Percentiles rank a stretch among this genome's conserved stretches.
Conservation (phyloP, 2,797 vertebrate genomes). For the Lithobates pipiens region DNA sequence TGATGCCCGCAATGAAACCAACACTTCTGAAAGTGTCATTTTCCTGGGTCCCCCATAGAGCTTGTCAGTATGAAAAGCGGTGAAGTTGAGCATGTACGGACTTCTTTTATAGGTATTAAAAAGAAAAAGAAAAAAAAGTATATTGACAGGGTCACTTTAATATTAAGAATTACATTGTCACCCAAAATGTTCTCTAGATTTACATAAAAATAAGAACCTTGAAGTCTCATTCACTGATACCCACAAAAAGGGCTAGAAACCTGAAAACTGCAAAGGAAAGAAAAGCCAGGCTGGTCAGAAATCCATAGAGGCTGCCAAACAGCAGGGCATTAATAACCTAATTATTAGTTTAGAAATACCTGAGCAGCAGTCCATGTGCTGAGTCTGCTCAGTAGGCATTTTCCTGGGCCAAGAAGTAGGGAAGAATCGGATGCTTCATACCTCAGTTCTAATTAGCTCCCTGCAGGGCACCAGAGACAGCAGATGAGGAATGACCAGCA, state of each 20-base stretch:
- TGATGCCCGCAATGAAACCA: no score
- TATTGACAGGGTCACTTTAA: no score
- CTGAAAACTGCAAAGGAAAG: constrained; percentile 29
- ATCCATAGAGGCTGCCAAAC: constrained; percentile 60
- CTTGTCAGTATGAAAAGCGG: no score
- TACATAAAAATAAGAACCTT: not conserved
- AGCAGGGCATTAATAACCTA: constrained; percentile 73
- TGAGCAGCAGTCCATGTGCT: constrained; percentile 69
- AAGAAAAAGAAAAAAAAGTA: no score
- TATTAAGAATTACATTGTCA: no score
- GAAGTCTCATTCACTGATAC: not conserved
- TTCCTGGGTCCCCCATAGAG: no score
- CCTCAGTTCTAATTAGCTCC: constrained; percentile 77
- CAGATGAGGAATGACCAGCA: constrained; percentile 70
- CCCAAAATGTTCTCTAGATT: no score
- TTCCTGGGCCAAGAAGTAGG: constrained; percentile 68
- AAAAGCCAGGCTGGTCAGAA: constrained; percentile 29
- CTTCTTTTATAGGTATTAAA: no score
- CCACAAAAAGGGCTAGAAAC: constrained; percentile 8
- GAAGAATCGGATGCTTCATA: constrained; percentile 70
- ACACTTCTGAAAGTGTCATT: no score
- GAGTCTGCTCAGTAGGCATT: constrained; percentile 62
- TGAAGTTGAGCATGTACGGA: no score
- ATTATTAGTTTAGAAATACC: constrained; percentile 69
- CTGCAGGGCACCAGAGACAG: constrained; percentile 63